A percentile compares a stretch with the other conserved stretches of the same genome.
Conservation (phyloP, 1,140 invertebrate species). For the Aphaenogaster ashmeadi region DNA sequence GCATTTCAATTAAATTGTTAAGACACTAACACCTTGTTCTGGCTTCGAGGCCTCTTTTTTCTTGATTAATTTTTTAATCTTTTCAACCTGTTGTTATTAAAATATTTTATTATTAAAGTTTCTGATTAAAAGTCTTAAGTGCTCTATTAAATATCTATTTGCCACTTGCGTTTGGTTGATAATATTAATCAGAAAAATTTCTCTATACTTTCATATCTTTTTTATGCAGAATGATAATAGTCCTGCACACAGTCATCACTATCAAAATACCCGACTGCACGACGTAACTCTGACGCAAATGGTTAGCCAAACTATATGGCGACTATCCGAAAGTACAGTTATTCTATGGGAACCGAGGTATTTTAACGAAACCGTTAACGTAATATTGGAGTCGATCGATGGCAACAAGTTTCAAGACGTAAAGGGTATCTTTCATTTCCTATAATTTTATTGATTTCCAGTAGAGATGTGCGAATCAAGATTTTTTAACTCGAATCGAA, state of each 20-base stretch:
- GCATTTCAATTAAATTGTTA: too few relatives aligned
- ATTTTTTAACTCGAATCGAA: too few relatives aligned
- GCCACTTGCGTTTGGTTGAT: neutral
- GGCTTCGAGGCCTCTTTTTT: too few relatives aligned
- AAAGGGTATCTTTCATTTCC: conserved; percentile 76
- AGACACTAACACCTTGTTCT: too few relatives aligned
- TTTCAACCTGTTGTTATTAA: too few relatives aligned
- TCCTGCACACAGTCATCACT: conserved; percentile 34
- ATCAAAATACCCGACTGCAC: conserved; percentile 59
- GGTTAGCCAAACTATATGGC: conserved; percentile 80
- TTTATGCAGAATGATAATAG: conserved; percentile 54
- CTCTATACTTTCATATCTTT: neutral
- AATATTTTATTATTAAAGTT: neutral
- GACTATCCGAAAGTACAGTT: conserved; percentile 82
- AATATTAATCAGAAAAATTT: neutral
- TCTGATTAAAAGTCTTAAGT: neutral
- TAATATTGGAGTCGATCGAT: conserved; percentile 73
- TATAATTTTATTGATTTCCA: neutral
- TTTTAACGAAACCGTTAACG: conserved; percentile 76
- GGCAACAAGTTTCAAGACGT: conserved; percentile 51
- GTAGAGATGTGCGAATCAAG: too few relatives aligned
- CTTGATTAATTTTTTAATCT: too few relatives aligned
- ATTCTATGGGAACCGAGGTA: conserved; percentile 82
- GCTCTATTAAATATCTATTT: neutral
- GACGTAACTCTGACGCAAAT: conserved; percentile 80